Percentiles rank a stretch among this genome's conserved stretches.
Evolutionary conservation across 1,140 invertebrate species (phyloP).

Genomic region (Sarcophaga bullata): DNA sequence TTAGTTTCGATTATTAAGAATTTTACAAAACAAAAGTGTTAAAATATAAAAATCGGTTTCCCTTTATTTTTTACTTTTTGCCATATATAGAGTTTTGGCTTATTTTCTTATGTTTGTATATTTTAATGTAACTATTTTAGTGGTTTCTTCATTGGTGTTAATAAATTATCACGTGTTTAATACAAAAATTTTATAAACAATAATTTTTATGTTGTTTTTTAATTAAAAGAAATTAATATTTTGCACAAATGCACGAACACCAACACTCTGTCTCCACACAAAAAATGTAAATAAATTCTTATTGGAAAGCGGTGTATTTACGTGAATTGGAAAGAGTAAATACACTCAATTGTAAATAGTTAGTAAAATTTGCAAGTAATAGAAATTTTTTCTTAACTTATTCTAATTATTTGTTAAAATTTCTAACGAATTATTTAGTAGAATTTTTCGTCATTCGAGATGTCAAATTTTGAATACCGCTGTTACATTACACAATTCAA

Average conservation of each 20-base stretch:
- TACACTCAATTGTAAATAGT: slow-evolving; percentile 11
- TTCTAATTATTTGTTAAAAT: too few species aligned
- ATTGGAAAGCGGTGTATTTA: slow-evolving; percentile 38
- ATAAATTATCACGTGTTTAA: slow-evolving; percentile 12
- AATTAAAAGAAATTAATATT: slow-evolving; percentile 29
- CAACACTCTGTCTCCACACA: slow-evolving; percentile 32
- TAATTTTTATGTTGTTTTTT: slow-evolving; percentile 25
- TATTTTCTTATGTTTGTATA: slow-evolving; percentile 5
- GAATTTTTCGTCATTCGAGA: too few species aligned
- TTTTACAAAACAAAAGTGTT: not conserved
- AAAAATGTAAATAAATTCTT: slow-evolving; percentile 41
- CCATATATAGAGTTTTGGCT: not conserved
- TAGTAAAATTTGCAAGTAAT: not conserved
- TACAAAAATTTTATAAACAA: slow-evolving; percentile 4
- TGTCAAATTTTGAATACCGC: too few species aligned
- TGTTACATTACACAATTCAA: too few species aligned
- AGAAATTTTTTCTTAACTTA: not conserved
- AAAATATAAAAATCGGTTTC: too few species aligned
- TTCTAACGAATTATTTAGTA: too few species aligned
- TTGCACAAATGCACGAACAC: slow-evolving; percentile 24
- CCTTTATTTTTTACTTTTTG: not conserved
- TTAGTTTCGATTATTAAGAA: not conserved
- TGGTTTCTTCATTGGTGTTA: slow-evolving; percentile 27
- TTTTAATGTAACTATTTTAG: not conserved
- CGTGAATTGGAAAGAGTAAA: slow-evolving; percentile 34